Base-by-base conservation (phyloP, 2,888 invertebrate species). In the Chalcosyrphus nemorum region DNA sequence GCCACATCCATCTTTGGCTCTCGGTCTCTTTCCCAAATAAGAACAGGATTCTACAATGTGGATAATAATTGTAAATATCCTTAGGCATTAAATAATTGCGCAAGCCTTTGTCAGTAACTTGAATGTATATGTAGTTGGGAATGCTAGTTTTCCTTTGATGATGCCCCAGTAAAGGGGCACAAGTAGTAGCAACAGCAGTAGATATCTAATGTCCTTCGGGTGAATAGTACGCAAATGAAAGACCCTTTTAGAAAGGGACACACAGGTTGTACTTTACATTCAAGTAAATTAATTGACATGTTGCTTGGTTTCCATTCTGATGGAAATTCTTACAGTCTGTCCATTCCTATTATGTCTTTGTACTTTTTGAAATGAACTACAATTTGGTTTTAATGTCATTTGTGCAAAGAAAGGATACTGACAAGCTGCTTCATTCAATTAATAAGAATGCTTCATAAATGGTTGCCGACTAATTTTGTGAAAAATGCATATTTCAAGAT, bases 141-240 rank as follows among this genome's bases (percentile, higher is more conserved):
- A 75, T 75, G 50, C 57, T 50, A 63, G 29, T 41, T 77, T n/a
- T 72, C 71, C 35, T 80, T 72, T 80, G 59, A 72, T 65, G 63
- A 15, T n/a, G n/a, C n/a, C 43, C 24, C 65, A 35, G 52, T n/a
- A n/a, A 52, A 50, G 45, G n/a, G n/a, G n/a, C n/a, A n/a, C n/a
- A 78, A 57, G 71, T 61, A 70, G 71, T 65, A 63, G 47, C 78
- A 45, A 57, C 27, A 35, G 43, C 19, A 17, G 27, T 43, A 50
- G 65, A n/a, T 56, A 13, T 43, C 43, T 21, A 56, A 56, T 56
- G 43, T 19, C 68, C 68, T 70, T 13, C 43, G 68, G 68, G 56
- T 19, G 7, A 41, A 24, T 54, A 17, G 43, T 43, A 9, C n/a
- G 13, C 29, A 45, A 56, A 15, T 17, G 11, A 56, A 27, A 11